Percentiles rank a stretch among this genome's conserved stretches.
phyloP scores from a whole-genome alignment of 2,113 vertebrate genomes.

The Neoarius graeffei region DNA sequence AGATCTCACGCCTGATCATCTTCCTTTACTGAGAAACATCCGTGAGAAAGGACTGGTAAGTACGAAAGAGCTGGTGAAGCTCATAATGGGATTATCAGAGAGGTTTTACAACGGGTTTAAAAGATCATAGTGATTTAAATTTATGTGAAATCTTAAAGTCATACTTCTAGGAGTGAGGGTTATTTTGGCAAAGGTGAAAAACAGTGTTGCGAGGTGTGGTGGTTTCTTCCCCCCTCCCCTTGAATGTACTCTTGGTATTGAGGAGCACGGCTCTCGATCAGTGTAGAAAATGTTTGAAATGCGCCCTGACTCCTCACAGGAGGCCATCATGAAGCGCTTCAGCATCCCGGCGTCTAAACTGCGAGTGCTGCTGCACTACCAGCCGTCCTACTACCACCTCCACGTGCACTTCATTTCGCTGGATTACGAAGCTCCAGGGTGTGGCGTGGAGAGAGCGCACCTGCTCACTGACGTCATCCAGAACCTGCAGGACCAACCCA shows the following conservation, averaged over 20 bases:
- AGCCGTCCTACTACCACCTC: conserved; percentile 94
- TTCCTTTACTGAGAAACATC: conserved; percentile 85
- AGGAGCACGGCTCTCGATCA: background rate
- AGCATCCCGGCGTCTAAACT: conserved; percentile 71
- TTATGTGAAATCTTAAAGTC: no score
- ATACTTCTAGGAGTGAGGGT: no score
- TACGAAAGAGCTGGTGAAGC: background rate
- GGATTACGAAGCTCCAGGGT: conserved; percentile 83
- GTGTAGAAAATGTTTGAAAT: background rate
- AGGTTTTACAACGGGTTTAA: background rate
- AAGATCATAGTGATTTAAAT: background rate
- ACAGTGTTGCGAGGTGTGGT: no score
- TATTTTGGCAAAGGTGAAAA: no score
- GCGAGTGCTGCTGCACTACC: conserved; percentile 90
- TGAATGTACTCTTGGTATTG: background rate
- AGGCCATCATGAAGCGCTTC: conserved; percentile 76
- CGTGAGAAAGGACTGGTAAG: conserved; percentile 82
- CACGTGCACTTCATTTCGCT: conserved; percentile 91
- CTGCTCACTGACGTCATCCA: conserved; percentile 86
- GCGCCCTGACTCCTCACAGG: conserved; percentile 65
- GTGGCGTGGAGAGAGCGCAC: conserved; percentile 85
- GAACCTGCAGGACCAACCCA: conserved; percentile 77
- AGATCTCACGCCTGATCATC: conserved; percentile 82
- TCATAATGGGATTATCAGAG: background rate
- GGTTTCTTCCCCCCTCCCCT: no score